Evolutionary conservation across 2,113 vertebrate genomes (phyloP), one percentile per base, ranked within the genome.

Genomic region (Ophthalmolycus amberensis): DNA sequence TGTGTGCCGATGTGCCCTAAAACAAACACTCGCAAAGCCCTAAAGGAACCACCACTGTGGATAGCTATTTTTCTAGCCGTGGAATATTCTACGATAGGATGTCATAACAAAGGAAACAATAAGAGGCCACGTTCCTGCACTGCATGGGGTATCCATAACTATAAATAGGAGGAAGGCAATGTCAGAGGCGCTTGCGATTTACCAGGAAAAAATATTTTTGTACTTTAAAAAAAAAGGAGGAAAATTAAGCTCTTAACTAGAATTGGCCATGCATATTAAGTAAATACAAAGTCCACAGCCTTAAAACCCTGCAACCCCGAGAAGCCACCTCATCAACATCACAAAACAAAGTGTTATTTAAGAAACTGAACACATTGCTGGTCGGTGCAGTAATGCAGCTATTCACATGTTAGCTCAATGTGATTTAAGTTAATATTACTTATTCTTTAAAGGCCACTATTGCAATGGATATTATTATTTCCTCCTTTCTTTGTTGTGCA

Each of bases 61-160:
- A 77, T 68, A 60, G 69, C 80, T 85, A 82, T 92, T 93, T 91
- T 87, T 92, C 88, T 88, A 79, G 75, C 85, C 77, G 84, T 84
- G 89, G 89, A 91, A 93, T 93, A 92, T 93, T 93, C 87, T 88
- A 74, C 76, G 25, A 82, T 88, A 90, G 89, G 89, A 94, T 91
- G 92, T 94, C 86, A 91, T 87, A 91, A 93, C 92, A 93, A 93
- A 94, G 93, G 90, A 94, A 92, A 94, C 90, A 92, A 94, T 94
- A 92, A 83, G 77, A 85, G 84, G 90, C 90, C 93, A 93, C 80
- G 85, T 86, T 94, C 90, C 85, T 83, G 81, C 90, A 68, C 91
- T 29, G 76, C 91, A 90, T 88, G 92, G 90, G 90, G 91, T 86
- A 85, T 85, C 86, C 84, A 89, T 73, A 85, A 89, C 86, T 84